These are phyloP conservation scores for Indicator maculatus DNA, from an alignment of 2,113 vertebrate genomes.

Conservation along the genomic window DNA sequence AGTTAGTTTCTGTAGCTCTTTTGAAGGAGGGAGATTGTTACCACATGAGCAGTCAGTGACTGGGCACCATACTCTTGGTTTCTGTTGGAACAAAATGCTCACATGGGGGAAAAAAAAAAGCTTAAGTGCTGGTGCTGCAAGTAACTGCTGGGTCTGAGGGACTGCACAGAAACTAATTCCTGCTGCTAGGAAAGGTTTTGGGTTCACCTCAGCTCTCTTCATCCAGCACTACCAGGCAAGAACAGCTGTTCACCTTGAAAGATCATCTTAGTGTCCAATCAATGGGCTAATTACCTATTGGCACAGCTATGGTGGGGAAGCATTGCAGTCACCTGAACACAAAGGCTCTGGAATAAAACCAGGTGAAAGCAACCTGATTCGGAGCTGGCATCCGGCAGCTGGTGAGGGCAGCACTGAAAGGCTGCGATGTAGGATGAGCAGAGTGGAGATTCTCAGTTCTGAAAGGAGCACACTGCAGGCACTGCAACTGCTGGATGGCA, in stretches of 20 bases:
- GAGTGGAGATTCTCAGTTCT: neutral
- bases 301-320: neutral
- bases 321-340: neutral
- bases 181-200: neutral
- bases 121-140: neutral
- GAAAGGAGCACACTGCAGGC: rapidly evolving
- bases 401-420: neutral
- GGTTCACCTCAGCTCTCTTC: neutral
- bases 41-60: neutral
- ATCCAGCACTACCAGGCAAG: no score
- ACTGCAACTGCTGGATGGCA: neutral
- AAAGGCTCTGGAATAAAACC: neutral
- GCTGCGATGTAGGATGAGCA: neutral
- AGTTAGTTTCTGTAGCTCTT: neutral
- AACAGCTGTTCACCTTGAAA: neutral
- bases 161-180: neutral
- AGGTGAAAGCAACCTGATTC: neutral
- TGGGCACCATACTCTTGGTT: neutral
- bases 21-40: neutral
- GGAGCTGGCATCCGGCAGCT: neutral
- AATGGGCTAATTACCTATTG: neutral
- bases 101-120: no score
- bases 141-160: rapidly evolving
- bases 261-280: neutral
- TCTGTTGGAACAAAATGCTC: neutral